Evolutionary conservation across 1,140 invertebrate genomes (phyloP).

Genomic region (Bombus breviceps): DNA sequence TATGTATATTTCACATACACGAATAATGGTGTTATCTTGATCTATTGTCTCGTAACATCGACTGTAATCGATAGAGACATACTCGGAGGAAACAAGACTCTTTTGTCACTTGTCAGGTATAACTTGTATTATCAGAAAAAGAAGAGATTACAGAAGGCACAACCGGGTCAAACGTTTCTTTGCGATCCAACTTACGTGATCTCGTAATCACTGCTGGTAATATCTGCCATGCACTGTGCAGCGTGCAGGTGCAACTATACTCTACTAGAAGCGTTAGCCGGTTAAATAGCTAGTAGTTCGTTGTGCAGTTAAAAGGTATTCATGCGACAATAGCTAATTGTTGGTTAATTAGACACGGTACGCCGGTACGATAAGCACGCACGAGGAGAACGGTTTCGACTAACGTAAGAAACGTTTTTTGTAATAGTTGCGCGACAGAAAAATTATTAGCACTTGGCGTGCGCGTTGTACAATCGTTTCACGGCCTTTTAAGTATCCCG

Average conservation of each 20-base stretch:
- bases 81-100: not conserved
- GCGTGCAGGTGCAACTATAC: not conserved
- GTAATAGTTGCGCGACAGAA: not conserved
- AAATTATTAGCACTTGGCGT: constrained; percentile 32
- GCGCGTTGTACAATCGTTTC: not conserved
- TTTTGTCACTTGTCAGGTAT: not conserved
- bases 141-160: not conserved
- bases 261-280: not conserved
- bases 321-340: not conserved
- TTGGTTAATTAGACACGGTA: constrained; percentile 25
- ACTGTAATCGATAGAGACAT: not conserved
- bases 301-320: constrained; percentile 6
- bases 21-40: not conserved
- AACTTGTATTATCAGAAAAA: not conserved
- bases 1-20: not conserved
- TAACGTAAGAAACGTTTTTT: not conserved
- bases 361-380: not conserved
- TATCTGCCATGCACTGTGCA: not conserved
- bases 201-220: not conserved
- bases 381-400: not conserved
- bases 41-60: not conserved
- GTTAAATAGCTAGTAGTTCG: constrained; percentile 7
- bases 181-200: not conserved
- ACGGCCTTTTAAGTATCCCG: constrained; percentile 26
- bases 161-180: not conserved